A percentile compares a stretch with the other conserved stretches of the same genome.
These are phyloP conservation scores for Nettapus auritus DNA, from an alignment of 2,113 vertebrate genomes.

Conservation along the genomic window DNA sequence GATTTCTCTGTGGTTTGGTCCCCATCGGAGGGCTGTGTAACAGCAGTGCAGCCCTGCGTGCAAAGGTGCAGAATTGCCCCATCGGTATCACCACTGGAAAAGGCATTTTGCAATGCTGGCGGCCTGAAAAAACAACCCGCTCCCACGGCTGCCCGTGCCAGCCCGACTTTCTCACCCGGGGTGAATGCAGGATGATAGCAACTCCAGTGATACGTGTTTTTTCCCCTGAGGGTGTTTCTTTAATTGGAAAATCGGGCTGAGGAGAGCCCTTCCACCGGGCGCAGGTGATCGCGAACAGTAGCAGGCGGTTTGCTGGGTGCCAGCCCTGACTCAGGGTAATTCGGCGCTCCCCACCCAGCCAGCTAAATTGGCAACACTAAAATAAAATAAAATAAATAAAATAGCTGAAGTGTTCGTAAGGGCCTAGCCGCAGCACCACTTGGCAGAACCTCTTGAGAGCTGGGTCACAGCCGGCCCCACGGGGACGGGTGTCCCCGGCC, in stretches of 20 bases:
- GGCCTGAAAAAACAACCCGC: background rate
- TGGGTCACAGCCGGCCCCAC: background rate
- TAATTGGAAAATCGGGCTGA: background rate
- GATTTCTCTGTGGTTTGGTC: background rate
- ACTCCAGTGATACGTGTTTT: background rate
- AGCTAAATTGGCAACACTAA: background rate
- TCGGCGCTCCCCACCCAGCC: background rate
- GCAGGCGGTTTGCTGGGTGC: background rate
- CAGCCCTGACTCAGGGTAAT: background rate
- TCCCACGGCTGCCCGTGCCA: fast-evolving
- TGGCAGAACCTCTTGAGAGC: background rate
- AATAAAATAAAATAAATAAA: background rate
- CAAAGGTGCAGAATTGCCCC: background rate
- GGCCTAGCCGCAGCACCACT: background rate
- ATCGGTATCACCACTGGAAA: background rate
- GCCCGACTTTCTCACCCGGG: background rate
- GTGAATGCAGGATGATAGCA: background rate
- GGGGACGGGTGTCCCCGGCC: too few relatives aligned
- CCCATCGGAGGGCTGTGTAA: background rate
- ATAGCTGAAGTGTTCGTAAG: background rate
- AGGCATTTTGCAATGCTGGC: background rate
- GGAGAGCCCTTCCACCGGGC: background rate
- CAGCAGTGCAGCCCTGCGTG: fast-evolving
- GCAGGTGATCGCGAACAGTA: background rate
- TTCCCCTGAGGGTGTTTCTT: background rate